Conservation (phyloP, 2,797 vertebrate species). For the Sebastes minor region DNA sequence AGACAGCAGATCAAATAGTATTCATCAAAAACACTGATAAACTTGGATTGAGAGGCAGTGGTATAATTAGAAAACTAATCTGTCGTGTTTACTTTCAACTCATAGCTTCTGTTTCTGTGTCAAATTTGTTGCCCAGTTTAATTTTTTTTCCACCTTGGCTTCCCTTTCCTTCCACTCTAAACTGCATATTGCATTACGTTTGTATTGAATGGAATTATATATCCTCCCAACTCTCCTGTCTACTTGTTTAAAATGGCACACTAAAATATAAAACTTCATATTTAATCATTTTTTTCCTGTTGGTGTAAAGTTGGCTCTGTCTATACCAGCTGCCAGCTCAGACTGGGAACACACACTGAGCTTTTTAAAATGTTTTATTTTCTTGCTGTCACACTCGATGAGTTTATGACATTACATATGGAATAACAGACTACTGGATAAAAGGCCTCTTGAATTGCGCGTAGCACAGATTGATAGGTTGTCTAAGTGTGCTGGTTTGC, state of each 20-base stretch:
- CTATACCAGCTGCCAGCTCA: conserved; percentile 57
- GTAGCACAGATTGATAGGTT: conserved; percentile 73
- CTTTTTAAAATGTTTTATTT: conserved; percentile 72
- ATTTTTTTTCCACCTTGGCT: background rate
- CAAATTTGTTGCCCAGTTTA: background rate
- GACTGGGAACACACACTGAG: conserved; percentile 66
- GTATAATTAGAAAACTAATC: background rate
- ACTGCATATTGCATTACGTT: conserved; percentile 18
- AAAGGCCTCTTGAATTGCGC: conserved; percentile 70
- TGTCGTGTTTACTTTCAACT: background rate
- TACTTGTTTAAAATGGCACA: conserved; percentile 63
- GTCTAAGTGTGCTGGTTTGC: conserved; percentile 67
- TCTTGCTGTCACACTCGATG: conserved; percentile 62
- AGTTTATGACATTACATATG: conserved; percentile 68
- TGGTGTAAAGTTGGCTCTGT: conserved; percentile 41
- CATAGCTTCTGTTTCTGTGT: background rate
- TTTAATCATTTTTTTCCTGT: conserved; percentile 30
- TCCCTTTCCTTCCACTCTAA: conserved; percentile 4
- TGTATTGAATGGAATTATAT: conserved; percentile 18
- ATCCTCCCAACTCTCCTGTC: conserved; percentile 28
- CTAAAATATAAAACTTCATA: conserved; percentile 50
- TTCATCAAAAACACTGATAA: conserved; percentile 6
- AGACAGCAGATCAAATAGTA: conserved; percentile 7
- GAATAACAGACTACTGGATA: conserved; percentile 66
- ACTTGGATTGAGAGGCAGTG: background rate